These are phyloP conservation scores for Listronotus bonariensis DNA, from an alignment of 1,140 invertebrate genomes.

Conservation along the genomic window DNA sequence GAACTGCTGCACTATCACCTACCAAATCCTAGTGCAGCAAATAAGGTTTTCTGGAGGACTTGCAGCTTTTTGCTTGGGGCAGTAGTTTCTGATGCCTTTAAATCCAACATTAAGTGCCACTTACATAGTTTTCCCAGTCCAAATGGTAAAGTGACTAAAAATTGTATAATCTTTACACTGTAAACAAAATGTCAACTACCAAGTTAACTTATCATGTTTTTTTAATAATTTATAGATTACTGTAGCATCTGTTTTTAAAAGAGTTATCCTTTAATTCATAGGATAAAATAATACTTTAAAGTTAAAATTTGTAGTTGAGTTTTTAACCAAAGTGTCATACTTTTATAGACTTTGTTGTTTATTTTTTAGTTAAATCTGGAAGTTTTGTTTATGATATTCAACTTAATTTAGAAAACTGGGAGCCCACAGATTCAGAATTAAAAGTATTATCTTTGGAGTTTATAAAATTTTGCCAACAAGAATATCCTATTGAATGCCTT, in stretches of 20 bases:
- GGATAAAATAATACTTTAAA: too few relatives aligned
- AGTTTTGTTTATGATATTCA: constrained; percentile 93
- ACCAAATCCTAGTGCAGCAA: constrained; percentile 68
- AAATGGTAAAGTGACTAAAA: constrained; percentile 61
- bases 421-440: constrained; percentile 75
- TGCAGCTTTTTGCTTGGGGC: constrained; percentile 88
- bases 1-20: constrained; percentile 79
- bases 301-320: not conserved
- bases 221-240: too few relatives aligned
- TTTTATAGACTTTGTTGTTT: too few relatives aligned
- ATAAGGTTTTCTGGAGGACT: constrained; percentile 88
- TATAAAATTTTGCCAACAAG: constrained; percentile 66
- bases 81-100: constrained; percentile 77
- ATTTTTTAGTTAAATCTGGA: constrained; percentile 71
- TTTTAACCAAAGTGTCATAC: not conserved
- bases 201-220: too few relatives aligned
- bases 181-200: too few relatives aligned
- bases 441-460: constrained; percentile 77
- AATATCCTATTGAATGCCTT: constrained; percentile 75
- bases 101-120: constrained; percentile 73
- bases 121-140: constrained; percentile 87
- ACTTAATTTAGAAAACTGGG: constrained; percentile 74
- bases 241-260: too few relatives aligned
- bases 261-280: too few relatives aligned
- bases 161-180: constrained; percentile 1